A percentile compares a stretch with the other conserved stretches of the same genome.
Evolutionary conservation across 2,113 vertebrate genomes (phyloP).

Genomic region (Sitta europaea): DNA sequence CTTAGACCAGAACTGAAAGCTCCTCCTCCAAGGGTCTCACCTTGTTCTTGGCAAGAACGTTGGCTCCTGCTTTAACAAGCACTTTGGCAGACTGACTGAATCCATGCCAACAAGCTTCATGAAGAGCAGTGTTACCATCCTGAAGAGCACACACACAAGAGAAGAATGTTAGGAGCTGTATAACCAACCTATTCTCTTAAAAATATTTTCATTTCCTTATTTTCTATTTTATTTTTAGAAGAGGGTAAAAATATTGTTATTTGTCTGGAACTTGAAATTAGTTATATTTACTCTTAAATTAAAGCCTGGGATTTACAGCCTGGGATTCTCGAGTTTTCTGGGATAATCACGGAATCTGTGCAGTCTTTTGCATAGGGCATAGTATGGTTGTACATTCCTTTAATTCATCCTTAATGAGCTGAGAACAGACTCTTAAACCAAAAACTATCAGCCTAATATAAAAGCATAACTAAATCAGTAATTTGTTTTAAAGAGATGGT

Average conservation of each 20-base stretch:
- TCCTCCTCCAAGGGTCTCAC: conserved; percentile 70
- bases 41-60: conserved; percentile 94
- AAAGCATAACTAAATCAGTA: not conserved
- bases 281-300: not conserved
- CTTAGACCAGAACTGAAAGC: not conserved
- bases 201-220: not conserved
- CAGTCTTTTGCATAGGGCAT: fast-evolving
- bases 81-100: conserved; percentile 94
- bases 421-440: not conserved
- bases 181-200: not conserved
- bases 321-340: not conserved
- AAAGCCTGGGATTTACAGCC: not conserved
- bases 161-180: not conserved
- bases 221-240: not conserved
- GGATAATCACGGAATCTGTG: not conserved
- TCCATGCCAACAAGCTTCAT: conserved; percentile 94
- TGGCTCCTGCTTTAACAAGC: conserved; percentile 94
- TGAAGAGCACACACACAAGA: conserved; percentile 44
- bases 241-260: not conserved
- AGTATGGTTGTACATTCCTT: not conserved
- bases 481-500: not conserved
- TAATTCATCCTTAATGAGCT: not conserved
- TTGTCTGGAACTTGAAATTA: not conserved
- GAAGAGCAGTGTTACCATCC: conserved; percentile 93
- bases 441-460: not conserved